Evolutionary conservation across 2,888 invertebrate genomes (phyloP).

Genomic region (Eubasilissa splendida): DNA sequence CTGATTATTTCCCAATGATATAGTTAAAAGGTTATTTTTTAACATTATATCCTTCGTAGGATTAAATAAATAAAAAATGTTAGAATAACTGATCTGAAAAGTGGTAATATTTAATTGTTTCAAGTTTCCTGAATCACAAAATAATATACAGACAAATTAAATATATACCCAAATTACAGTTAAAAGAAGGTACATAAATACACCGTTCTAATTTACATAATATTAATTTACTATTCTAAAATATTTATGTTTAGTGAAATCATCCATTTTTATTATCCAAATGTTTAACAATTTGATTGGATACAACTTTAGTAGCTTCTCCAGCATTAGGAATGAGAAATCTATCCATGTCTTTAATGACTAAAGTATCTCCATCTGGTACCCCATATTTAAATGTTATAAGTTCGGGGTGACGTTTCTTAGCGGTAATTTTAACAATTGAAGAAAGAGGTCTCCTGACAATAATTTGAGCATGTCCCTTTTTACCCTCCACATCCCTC

Average conservation of each 20-base stretch:
- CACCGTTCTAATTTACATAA: too few species aligned
- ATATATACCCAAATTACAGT: too few species aligned
- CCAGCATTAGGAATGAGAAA: slow-evolving; percentile 94
- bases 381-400: slow-evolving; percentile 98
- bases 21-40: too few species aligned
- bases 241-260: background rate
- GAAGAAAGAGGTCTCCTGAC: slow-evolving; percentile 90
- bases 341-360: slow-evolving; percentile 91
- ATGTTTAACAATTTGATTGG: slow-evolving; percentile 85
- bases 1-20: too few species aligned
- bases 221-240: too few species aligned
- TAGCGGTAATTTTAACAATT: slow-evolving; percentile 97
- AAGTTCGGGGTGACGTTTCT: slow-evolving; percentile 94
- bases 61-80: too few species aligned
- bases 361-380: slow-evolving; percentile 83
- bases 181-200: too few species aligned
- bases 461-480: slow-evolving; percentile 88
- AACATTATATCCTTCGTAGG: too few species aligned
- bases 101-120: too few species aligned
- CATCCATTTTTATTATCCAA: slow-evolving; percentile 45
- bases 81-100: too few species aligned
- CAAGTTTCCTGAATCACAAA: too few species aligned
- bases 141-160: too few species aligned
- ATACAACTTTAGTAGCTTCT: slow-evolving; percentile 90
- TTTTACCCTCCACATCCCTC: slow-evolving; percentile 82